A percentile compares a stretch with the other conserved stretches of the same genome.
These are phyloP conservation scores for Mycteria americana DNA, from an alignment of 2,797 vertebrate species.

Conservation along the genomic window DNA sequence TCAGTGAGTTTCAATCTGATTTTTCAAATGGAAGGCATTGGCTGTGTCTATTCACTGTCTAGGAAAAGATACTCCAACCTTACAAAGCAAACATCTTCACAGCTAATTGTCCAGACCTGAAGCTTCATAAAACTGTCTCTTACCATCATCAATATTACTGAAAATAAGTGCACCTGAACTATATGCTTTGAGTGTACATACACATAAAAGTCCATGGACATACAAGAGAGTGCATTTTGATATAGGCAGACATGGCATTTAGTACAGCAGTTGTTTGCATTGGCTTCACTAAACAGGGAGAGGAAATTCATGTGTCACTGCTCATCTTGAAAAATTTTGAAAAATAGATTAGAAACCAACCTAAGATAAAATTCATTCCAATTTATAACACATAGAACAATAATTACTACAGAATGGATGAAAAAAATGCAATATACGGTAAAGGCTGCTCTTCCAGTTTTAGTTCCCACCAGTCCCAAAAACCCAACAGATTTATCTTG, in stretches of 20 bases:
- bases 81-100: background rate
- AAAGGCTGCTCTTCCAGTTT: background rate
- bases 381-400: background rate
- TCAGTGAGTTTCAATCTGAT: background rate
- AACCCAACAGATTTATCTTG: background rate
- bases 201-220: rapidly evolving
- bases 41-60: background rate
- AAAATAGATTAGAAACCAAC: background rate
- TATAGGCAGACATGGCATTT: rapidly evolving
- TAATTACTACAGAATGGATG: background rate
- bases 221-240: background rate
- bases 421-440: background rate
- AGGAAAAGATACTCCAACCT: background rate
- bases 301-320: background rate
- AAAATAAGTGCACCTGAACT: background rate
- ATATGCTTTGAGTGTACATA: too few species aligned
- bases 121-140: background rate
- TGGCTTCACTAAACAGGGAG: background rate
- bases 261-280: background rate
- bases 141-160: background rate
- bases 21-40: background rate
- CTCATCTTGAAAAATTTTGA: background rate
- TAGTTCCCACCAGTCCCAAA: background rate
- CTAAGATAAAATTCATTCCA: background rate
- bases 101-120: background rate